These are phyloP conservation scores for Cheirogaleus major DNA, from an alignment of 2,797 vertebrate species.

Conservation along the genomic window DNA sequence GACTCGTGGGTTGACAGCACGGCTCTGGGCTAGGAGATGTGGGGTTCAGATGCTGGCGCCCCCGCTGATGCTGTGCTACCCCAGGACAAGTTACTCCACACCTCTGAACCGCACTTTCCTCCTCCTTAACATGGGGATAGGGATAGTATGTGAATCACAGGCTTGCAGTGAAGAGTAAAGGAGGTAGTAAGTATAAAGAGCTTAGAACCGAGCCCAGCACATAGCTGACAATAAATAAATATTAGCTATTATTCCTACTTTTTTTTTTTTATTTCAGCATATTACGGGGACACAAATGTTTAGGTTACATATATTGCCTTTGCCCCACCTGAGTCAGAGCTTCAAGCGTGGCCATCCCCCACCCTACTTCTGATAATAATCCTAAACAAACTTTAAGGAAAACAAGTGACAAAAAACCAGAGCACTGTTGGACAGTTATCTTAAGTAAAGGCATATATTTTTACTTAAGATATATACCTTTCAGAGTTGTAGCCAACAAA, in stretches of 20 bases:
- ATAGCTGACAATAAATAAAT: neutral
- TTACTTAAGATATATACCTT: neutral
- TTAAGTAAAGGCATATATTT: neutral
- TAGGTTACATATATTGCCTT: no score
- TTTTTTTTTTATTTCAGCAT: no score
- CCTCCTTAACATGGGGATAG: neutral
- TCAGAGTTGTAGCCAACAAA: neutral
- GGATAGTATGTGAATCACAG: neutral
- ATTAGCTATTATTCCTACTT: neutral
- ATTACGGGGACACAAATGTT: no score
- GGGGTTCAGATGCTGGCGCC: neutral
- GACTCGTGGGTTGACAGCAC: neutral
- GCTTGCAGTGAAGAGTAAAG: neutral
- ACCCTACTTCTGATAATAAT: neutral
- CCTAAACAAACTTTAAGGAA: conserved; percentile 42
- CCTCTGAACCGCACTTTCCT: neutral
- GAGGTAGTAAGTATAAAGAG: neutral
- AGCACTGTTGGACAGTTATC: neutral
- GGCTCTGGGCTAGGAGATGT: neutral
- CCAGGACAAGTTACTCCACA: neutral
- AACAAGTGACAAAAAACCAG: neutral
- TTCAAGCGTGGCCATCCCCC: no score
- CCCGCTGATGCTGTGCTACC: neutral
- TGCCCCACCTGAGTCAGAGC: no score
- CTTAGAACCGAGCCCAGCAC: neutral